A percentile compares a stretch with the other conserved stretches of the same genome.
phyloP scores from a whole-genome alignment of 2,888 invertebrate species.

The Micoletzkya japonica region DNA sequence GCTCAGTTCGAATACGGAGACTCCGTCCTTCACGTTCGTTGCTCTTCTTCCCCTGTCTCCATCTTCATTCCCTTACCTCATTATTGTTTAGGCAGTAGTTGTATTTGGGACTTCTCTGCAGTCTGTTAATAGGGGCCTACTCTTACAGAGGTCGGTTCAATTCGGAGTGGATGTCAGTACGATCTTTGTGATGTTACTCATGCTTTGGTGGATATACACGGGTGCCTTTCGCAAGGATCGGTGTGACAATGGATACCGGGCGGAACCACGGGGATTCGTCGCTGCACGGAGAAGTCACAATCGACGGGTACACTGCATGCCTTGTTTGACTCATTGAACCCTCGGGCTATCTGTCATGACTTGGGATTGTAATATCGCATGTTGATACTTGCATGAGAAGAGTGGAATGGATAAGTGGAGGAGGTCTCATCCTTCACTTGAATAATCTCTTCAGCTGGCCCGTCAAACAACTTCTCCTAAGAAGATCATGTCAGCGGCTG shows the following conservation, averaged over 20 bases:
- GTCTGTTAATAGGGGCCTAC: neutral
- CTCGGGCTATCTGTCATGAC: no score
- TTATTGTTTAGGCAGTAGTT: no score
- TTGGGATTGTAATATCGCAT: no score
- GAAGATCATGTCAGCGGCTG: slow-evolving; percentile 27
- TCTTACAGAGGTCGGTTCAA: slow-evolving; percentile 21
- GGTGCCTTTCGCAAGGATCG: slow-evolving; percentile 21
- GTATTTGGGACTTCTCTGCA: neutral
- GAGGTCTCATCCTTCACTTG: neutral
- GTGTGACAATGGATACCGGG: slow-evolving; percentile 18
- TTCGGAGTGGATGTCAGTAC: slow-evolving; percentile 15
- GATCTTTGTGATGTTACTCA: slow-evolving; percentile 13
- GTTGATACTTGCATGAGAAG: no score
- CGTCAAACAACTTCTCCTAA: slow-evolving; percentile 25
- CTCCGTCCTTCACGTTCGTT: no score
- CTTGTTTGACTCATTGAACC: no score
- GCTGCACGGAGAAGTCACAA: slow-evolving; percentile 23
- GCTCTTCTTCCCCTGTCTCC: no score
- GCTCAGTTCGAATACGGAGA: no score
- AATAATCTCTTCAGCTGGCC: slow-evolving; percentile 17
- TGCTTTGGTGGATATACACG: slow-evolving; percentile 25
- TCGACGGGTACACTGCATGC: slow-evolving; percentile 15
- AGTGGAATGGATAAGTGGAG: no score
- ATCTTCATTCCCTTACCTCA: no score
- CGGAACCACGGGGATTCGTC: slow-evolving; percentile 16